These are phyloP conservation scores for Acrocyrtus sp. DNA, from an alignment of 2,888 invertebrate species.

Conservation along the genomic window DNA sequence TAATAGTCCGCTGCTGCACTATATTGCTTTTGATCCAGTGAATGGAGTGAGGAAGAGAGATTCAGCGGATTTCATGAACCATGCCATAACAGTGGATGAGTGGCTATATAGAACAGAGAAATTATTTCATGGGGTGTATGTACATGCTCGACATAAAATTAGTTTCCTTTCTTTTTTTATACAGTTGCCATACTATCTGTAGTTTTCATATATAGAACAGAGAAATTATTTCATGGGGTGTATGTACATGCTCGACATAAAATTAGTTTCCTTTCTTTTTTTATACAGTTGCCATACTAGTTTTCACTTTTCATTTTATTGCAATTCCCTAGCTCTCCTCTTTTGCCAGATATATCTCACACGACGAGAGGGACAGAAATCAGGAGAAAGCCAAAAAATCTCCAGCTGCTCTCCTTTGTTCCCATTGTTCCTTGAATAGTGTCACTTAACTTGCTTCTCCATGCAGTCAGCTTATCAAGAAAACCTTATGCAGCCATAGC, in stretches of 20 bases:
- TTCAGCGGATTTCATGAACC: conserved; percentile 33
- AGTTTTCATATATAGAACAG: conserved; percentile 5
- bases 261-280: neutral
- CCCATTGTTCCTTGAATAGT: too few relatives aligned
- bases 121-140: conserved; percentile 33
- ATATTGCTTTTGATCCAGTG: neutral
- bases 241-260: conserved; percentile 16
- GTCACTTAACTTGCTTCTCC: too few relatives aligned
- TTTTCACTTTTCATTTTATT: neutral
- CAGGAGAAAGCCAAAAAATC: neutral
- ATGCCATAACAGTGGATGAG: conserved; percentile 27
- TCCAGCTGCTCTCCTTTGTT: conserved; percentile 2
- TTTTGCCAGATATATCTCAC: too few relatives aligned
- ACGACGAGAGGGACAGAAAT: neutral
- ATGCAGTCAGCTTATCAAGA: too few relatives aligned
- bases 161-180: neutral
- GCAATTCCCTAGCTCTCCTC: neutral
- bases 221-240: conserved; percentile 30
- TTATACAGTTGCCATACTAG: neutral
- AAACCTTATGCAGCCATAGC: too few relatives aligned
- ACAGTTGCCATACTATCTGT: neutral
- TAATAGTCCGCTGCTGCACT: neutral
- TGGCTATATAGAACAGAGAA: conserved; percentile 15
- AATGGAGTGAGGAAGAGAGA: neutral
- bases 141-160: conserved; percentile 4